Conservation (phyloP, 2,797 vertebrate genomes). For the Vireo griseus region DNA sequence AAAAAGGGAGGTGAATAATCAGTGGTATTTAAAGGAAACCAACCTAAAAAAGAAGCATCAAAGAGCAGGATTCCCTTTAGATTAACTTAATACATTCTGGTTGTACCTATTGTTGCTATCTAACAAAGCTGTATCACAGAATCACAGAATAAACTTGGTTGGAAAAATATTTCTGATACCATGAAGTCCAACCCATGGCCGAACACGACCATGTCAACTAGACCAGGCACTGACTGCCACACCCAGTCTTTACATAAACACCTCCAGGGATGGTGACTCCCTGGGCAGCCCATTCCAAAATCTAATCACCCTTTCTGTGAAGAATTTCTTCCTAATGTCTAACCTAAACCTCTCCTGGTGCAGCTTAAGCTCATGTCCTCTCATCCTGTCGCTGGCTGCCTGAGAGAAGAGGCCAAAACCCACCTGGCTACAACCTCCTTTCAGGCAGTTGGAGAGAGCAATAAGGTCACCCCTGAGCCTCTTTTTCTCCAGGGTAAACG, state of each 20-base stretch:
- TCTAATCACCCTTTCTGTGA: neutral
- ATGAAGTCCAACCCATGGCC: too few species aligned
- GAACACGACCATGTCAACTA: neutral
- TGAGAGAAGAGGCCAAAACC: neutral
- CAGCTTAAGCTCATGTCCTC: neutral
- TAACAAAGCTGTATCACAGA: neutral
- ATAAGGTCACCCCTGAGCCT: neutral
- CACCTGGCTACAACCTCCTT: neutral
- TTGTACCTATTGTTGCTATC: neutral
- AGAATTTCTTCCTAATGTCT: neutral
- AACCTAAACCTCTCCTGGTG: neutral
- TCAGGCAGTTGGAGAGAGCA: neutral
- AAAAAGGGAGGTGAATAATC: neutral
- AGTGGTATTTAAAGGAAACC: neutral
- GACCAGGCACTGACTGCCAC: neutral
- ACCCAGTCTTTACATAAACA: too few species aligned
- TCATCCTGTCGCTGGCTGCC: neutral
- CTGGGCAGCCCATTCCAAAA: rapidly evolving
- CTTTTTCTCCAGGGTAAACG: neutral
- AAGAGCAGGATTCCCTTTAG: neutral
- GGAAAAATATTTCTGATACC: neutral
- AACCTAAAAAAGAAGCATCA: neutral
- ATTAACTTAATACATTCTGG: neutral
- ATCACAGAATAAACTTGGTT: neutral
- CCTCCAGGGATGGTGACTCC: neutral